phyloP scores from a whole-genome alignment of 2,797 vertebrate genomes.

The Phyllotis vaccarum region DNA sequence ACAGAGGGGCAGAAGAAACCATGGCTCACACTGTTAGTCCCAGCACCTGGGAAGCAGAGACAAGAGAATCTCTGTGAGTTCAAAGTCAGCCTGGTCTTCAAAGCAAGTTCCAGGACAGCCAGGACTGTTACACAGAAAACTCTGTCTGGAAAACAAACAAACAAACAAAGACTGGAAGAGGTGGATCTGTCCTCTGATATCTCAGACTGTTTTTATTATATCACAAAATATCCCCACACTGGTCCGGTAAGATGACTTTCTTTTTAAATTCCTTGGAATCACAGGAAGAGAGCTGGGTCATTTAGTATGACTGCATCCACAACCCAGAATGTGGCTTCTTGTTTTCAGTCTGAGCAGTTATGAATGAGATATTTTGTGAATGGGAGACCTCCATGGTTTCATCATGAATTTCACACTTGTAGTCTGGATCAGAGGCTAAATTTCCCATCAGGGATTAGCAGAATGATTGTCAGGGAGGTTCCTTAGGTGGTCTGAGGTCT shows the following conservation, averaged over 20 bases:
- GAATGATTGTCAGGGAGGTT: constrained; percentile 61
- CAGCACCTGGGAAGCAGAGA: too few species aligned
- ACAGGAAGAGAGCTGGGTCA: constrained; percentile 6
- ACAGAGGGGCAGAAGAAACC: too few species aligned
- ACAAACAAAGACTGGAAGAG: too few species aligned
- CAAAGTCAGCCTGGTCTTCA: too few species aligned
- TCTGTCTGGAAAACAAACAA: too few species aligned
- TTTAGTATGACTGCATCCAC: neutral
- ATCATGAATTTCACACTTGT: constrained; percentile 61
- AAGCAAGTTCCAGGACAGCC: too few species aligned
- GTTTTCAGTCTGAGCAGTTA: neutral
- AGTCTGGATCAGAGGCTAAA: constrained; percentile 44
- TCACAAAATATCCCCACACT: too few species aligned
- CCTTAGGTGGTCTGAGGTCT: constrained; percentile 64
- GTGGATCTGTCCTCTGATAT: too few species aligned
- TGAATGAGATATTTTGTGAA: constrained; percentile 61
- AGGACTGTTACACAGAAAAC: too few species aligned
- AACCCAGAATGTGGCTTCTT: constrained; percentile 32
- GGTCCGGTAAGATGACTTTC: neutral
- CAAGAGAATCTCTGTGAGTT: too few species aligned
- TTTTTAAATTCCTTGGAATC: constrained; percentile 63
- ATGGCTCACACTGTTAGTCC: too few species aligned
- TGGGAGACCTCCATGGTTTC: constrained; percentile 60
- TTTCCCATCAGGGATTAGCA: constrained; percentile 70
- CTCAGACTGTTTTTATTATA: too few species aligned